Evolutionary conservation across 1,140 invertebrate genomes (phyloP).

Genomic region (Diprion similis): DNA sequence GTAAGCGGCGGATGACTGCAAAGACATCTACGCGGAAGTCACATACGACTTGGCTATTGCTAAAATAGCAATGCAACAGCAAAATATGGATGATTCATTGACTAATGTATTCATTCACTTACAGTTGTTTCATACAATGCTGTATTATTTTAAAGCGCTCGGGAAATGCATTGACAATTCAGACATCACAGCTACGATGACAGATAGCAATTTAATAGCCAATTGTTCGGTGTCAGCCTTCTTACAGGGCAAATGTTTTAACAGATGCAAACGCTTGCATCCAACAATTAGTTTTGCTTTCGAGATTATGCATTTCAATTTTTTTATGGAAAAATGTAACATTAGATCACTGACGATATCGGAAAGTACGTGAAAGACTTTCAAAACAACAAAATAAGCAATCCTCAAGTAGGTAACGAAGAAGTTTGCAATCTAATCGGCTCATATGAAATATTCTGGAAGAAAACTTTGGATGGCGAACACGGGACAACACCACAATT

Average conservation of each 20-base stretch:
- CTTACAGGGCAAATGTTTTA: conserved; percentile 45
- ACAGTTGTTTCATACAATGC: conserved; percentile 57
- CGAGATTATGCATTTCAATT: conserved; percentile 27
- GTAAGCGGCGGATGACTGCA: conserved; percentile 19
- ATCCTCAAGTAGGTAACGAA: neutral
- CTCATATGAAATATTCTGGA: neutral
- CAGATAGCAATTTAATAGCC: conserved; percentile 46
- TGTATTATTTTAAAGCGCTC: conserved; percentile 57
- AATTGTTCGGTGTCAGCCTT: conserved; percentile 44
- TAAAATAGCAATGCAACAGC: conserved; percentile 46
- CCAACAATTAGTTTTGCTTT: conserved; percentile 34
- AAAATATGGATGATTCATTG: conserved; percentile 15
- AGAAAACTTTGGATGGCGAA: conserved; percentile 25
- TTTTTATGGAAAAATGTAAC: neutral
- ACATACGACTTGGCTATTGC: conserved; percentile 47
- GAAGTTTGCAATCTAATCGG: neutral
- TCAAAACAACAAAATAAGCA: neutral
- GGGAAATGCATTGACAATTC: conserved; percentile 57
- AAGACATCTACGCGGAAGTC: conserved; percentile 40
- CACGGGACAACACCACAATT: conserved; percentile 30
- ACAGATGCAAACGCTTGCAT: conserved; percentile 43
- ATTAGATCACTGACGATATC: neutral
- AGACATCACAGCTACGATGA: conserved; percentile 52
- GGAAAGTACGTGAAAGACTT: neutral
- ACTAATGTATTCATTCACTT: conserved; percentile 52